Conservation (phyloP, 2,888 invertebrate species). For the Synergus umbraculus region DNA sequence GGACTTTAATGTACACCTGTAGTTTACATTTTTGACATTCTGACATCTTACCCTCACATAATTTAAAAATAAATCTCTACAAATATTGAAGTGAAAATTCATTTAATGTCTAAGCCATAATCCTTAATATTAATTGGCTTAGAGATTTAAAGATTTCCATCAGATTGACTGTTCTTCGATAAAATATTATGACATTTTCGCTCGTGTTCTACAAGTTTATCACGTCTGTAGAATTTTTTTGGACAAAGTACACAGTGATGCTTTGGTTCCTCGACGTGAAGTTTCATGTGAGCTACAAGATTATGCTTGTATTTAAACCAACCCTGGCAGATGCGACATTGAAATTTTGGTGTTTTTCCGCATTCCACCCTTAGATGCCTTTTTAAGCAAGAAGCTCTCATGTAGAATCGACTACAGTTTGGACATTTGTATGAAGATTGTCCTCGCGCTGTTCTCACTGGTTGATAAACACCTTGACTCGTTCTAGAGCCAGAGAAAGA, state of each 20-base stretch:
- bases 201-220: conserved; percentile 69
- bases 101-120: not conserved
- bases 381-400: conserved; percentile 68
- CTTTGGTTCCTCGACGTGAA: conserved; percentile 70
- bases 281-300: conserved; percentile 69
- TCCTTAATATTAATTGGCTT: not conserved
- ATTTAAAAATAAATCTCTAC: not conserved
- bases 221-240: conserved; percentile 71
- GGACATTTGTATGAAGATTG: conserved; percentile 79
- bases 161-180: not conserved
- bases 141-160: not conserved
- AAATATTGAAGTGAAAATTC: not conserved
- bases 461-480: conserved; percentile 56
- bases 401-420: conserved; percentile 78
- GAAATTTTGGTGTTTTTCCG: conserved; percentile 75
- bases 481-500: conserved; percentile 23
- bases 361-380: conserved; percentile 75
- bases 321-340: conserved; percentile 73
- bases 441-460: conserved; percentile 62
- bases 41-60: not conserved
- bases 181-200: conserved; percentile 62
- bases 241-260: conserved; percentile 66
- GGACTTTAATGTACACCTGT: not conserved
- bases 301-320: conserved; percentile 75
- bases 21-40: not conserved